phyloP scores from a whole-genome alignment of 2,888 invertebrate genomes.

The Spicauda simplicius region DNA sequence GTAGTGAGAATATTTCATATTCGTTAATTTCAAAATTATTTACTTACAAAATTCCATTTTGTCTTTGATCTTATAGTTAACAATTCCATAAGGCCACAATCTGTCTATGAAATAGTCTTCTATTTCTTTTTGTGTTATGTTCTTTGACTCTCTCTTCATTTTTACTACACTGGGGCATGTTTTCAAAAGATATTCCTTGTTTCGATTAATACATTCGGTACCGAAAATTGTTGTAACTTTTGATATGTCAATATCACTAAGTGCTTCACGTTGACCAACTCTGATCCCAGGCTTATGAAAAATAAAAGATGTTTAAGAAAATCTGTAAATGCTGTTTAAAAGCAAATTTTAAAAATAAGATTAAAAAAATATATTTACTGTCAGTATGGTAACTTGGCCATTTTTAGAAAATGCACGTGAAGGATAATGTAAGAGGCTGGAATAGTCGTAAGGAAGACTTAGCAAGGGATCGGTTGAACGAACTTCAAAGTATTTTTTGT shows the following conservation, averaged over 20 bases:
- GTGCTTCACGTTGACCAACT: constrained; percentile 69
- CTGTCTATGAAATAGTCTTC: constrained; percentile 61
- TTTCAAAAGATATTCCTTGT: constrained; percentile 64
- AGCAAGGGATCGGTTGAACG: constrained; percentile 49
- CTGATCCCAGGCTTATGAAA: constrained; percentile 45
- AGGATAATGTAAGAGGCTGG: constrained; percentile 92
- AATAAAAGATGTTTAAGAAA: not conserved
- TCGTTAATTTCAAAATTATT: not conserved
- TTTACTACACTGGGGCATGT: constrained; percentile 71
- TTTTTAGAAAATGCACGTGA: constrained; percentile 90
- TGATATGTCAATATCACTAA: constrained; percentile 68
- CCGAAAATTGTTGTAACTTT: constrained; percentile 66
- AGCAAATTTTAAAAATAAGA: too few relatives aligned
- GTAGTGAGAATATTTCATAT: too few relatives aligned
- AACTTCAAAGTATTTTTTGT: constrained; percentile 87
- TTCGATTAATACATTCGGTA: constrained; percentile 65
- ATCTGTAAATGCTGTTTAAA: too few relatives aligned
- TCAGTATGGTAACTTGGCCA: constrained; percentile 87
- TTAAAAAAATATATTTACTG: constrained; percentile 77
- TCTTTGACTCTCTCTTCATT: constrained; percentile 27
- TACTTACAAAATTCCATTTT: constrained; percentile 63
- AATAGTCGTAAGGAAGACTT: constrained; percentile 87
- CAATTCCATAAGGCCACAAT: constrained; percentile 67
- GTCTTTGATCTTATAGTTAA: constrained; percentile 64
- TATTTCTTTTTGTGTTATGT: constrained; percentile 52